Evolutionary conservation across 1,140 invertebrate species (phyloP), one percentile per base, ranked within the genome.

Genomic region (Cyrtorhinus lividipennis): DNA sequence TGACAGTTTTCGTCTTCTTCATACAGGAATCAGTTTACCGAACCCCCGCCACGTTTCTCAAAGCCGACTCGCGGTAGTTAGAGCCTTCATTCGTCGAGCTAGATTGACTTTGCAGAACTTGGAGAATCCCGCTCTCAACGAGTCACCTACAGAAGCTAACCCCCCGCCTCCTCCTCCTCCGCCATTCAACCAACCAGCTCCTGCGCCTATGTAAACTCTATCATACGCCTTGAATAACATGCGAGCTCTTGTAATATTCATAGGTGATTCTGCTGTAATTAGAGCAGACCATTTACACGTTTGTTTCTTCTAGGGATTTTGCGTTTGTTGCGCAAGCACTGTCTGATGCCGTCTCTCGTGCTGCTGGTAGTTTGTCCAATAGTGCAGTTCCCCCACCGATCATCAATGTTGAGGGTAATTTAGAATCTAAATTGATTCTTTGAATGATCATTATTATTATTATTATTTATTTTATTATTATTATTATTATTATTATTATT

Each of bases 71-170:
- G 44, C 67, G 12, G 65, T 75, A 24, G 76, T 76, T 10, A 66
- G 68, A 27, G 69, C 71, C 20, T 78, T 80, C 77, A 61, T 80
- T 2, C 66, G 71, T 18, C 72, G 72, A 57, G 72, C 74, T 5
- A 72, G 70, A 53, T 67, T 66, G 1, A 65, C 74, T 18, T 68
- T 78, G n/a, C 69, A 75, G 60, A 69, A 73, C 56, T 64, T 80
- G n/a, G 74, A 76, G 25, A 73, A 76, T 69, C 72, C 74, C 1
- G 59, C 67, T 66, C 27, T 27, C 18, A 59, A 10, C 23, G 59
- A 66, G 13, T 48, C 27, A 1, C 56, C 64, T 38, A 62, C 65
- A 56, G 66, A 65, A n/a, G 26, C 45, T 8, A 48, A 59, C 53
- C 22, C 22, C 18, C 56, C 24, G 2, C n/a, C 48, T 24, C 63